phyloP scores from a whole-genome alignment of 2,113 vertebrate species.

The Tympanuchus pallidicinctus region DNA sequence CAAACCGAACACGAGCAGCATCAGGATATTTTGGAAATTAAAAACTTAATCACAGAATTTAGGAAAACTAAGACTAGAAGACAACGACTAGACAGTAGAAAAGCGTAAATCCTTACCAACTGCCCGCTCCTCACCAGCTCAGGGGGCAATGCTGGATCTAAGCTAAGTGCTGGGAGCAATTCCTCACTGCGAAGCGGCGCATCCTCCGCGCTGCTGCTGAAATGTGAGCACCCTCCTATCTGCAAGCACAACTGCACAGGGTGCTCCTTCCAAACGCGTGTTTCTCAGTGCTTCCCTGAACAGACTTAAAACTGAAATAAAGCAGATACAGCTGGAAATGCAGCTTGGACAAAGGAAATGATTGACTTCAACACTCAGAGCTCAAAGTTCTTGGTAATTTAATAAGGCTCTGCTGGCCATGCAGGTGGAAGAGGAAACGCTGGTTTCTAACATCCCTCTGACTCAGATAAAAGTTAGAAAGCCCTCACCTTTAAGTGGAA shows the following conservation, averaged over 20 bases:
- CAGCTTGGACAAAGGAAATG: background rate
- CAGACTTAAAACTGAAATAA: constrained; percentile 30
- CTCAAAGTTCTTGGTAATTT: background rate
- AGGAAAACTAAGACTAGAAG: background rate
- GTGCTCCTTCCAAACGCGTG: constrained; percentile 38
- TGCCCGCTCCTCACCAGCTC: background rate
- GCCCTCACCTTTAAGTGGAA: too few relatives aligned
- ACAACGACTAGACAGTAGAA: background rate
- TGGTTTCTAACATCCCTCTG: background rate
- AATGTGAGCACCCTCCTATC: constrained; percentile 47
- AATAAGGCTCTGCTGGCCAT: background rate
- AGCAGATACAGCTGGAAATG: constrained; percentile 46
- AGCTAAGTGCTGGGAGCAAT: background rate
- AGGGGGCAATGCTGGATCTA: background rate
- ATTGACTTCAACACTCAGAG: background rate
- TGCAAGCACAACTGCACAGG: background rate
- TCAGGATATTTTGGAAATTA: background rate
- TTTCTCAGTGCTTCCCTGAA: constrained; percentile 15
- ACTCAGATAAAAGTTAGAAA: background rate
- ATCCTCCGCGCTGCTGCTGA: constrained; percentile 22
- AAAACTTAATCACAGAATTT: background rate
- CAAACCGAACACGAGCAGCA: background rate
- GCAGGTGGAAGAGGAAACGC: background rate
- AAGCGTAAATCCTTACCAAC: constrained; percentile 29
- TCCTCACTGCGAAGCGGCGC: background rate